These are phyloP conservation scores for Episyrphus balteatus DNA, from an alignment of 1,140 invertebrate genomes.

Conservation along the genomic window DNA sequence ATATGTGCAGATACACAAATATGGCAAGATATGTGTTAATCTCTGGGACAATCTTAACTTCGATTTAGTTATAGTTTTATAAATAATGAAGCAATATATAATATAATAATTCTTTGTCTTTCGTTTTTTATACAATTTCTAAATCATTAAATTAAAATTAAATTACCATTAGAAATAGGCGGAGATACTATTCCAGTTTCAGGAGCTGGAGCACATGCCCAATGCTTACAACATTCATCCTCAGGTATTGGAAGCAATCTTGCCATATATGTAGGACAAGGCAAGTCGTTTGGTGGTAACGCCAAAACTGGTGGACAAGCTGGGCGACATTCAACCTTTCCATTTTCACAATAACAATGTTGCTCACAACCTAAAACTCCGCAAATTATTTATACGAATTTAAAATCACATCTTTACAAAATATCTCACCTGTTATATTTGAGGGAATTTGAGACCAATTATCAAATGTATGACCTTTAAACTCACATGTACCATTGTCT, in stretches of 20 bases:
- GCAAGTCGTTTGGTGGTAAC: slow-evolving; percentile 56
- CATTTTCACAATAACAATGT: slow-evolving; percentile 75
- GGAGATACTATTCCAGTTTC: not conserved
- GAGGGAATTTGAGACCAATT: slow-evolving; percentile 59
- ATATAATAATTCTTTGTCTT: not conserved
- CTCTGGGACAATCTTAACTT: no score
- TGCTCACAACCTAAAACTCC: slow-evolving; percentile 64
- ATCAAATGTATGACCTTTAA: slow-evolving; percentile 52
- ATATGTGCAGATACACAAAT: no score
- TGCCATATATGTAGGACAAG: slow-evolving; percentile 54
- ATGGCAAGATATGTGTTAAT: no score
- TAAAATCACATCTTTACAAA: not conserved
- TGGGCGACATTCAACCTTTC: slow-evolving; percentile 70
- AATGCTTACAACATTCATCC: slow-evolving; percentile 68
- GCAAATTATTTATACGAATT: not conserved
- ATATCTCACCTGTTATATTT: slow-evolving; percentile 38
- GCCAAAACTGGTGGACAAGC: slow-evolving; percentile 63
- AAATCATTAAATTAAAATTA: no score
- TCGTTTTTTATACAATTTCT: no score
- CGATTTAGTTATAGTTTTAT: slow-evolving; percentile 4
- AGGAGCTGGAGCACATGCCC: slow-evolving; percentile 44
- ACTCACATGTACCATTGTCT: slow-evolving; percentile 65
- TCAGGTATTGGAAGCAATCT: slow-evolving; percentile 55
- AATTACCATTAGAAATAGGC: no score
- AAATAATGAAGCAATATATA: not conserved